Conservation (phyloP, 1,140 invertebrate species). For the Schlechtendalia chinensis region DNA sequence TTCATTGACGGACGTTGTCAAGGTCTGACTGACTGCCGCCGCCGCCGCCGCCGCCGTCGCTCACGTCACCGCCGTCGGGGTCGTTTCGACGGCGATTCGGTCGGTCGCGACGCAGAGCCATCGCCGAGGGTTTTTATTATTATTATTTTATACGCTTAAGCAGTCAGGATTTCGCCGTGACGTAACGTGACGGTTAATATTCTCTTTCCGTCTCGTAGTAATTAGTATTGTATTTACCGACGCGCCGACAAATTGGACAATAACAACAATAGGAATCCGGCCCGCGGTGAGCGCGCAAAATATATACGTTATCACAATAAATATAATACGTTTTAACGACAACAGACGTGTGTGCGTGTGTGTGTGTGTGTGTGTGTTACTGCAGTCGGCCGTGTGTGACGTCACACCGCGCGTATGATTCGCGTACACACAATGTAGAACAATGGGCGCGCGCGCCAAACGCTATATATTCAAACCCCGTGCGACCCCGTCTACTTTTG, state of each 20-base stretch:
- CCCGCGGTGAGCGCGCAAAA: too few relatives aligned
- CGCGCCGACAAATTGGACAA: neutral
- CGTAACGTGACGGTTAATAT: neutral
- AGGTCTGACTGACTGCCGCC: constrained; percentile 7
- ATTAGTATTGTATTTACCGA: neutral
- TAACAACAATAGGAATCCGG: neutral
- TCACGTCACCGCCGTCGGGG: neutral
- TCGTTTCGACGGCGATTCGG: neutral
- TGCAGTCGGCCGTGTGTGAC: constrained; percentile 1
- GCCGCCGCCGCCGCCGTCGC: neutral
- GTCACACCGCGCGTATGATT: neutral
- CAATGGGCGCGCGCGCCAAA: constrained; percentile 23
- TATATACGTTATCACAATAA: neutral
- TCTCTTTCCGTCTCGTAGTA: neutral
- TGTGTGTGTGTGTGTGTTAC: neutral
- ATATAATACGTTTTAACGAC: neutral
- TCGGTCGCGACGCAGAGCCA: too few relatives aligned
- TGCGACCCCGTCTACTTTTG: constrained; percentile 20
- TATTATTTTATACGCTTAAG: neutral
- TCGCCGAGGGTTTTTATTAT: neutral
- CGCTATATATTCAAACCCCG: constrained; percentile 16
- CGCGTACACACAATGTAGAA: constrained; percentile 2
- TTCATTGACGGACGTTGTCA: constrained; percentile 49
- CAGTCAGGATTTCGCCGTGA: neutral
- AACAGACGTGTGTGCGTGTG: neutral